Conservation (phyloP, 2,888 invertebrate genomes). For the Drosophila melanocephala region DNA sequence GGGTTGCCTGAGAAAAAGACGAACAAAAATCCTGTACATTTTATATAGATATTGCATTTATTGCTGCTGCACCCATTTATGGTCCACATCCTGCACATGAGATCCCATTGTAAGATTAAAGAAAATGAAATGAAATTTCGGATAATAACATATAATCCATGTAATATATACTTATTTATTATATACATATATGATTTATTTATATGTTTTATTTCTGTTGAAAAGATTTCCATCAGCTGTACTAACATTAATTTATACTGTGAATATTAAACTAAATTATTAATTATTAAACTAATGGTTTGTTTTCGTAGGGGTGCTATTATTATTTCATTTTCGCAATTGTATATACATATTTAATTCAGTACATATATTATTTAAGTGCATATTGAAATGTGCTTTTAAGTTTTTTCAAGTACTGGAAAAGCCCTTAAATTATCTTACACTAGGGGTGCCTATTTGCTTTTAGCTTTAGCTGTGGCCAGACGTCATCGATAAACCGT, state of each 20-base stretch:
- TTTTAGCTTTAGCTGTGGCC: slow-evolving; percentile 22
- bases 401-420: slow-evolving; percentile 12
- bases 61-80: slow-evolving; percentile 15
- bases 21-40: not conserved
- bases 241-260: not conserved
- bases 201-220: not conserved
- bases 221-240: not conserved
- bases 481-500: not conserved
- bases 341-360: not conserved
- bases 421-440: slow-evolving; percentile 34
- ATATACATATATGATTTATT: not conserved
- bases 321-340: not conserved
- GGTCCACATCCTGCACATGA: not conserved
- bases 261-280: not conserved
- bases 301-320: not conserved
- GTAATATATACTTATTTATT: not conserved
- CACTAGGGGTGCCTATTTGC: not conserved
- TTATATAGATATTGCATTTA: slow-evolving; percentile 6
- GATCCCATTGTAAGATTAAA: not conserved
- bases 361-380: not conserved
- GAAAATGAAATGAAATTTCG: not conserved
- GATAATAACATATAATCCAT: not conserved
- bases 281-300: not conserved
- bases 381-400: slow-evolving; percentile 4
- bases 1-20: slow-evolving; percentile 16